phyloP scores from a whole-genome alignment of 2,113 vertebrate genomes.

The Salminus brasiliensis region DNA sequence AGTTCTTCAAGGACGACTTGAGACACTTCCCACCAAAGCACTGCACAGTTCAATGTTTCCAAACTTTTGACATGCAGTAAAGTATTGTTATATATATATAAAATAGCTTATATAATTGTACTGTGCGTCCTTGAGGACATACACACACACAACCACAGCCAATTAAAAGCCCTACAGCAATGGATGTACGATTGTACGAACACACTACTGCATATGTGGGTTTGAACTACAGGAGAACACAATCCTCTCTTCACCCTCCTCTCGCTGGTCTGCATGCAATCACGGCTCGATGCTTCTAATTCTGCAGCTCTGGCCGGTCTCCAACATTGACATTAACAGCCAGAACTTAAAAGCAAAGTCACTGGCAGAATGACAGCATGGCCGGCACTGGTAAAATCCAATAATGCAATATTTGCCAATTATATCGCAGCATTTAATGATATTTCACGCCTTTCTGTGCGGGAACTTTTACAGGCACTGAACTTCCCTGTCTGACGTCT shows the following conservation, averaged over 20 bases:
- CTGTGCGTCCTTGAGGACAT: not conserved
- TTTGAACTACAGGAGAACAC: not conserved
- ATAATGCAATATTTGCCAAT: not conserved
- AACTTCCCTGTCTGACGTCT: too few species aligned
- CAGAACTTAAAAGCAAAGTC: not conserved
- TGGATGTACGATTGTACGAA: too few species aligned
- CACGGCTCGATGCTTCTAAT: not conserved
- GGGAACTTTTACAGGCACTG: too few species aligned
- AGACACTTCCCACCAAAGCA: too few species aligned
- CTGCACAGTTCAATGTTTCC: too few species aligned
- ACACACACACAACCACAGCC: not conserved
- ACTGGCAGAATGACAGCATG: not conserved
- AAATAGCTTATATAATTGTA: too few species aligned
- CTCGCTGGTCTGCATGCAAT: not conserved
- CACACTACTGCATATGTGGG: too few species aligned
- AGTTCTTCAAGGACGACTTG: too few species aligned
- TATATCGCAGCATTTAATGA: too few species aligned
- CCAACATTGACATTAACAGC: slow-evolving; percentile 11
- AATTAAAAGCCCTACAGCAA: too few species aligned
- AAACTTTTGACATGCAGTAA: too few species aligned
- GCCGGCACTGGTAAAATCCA: not conserved
- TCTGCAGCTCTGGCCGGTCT: slow-evolving; percentile 13
- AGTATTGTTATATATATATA: not conserved
- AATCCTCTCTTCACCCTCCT: not conserved
- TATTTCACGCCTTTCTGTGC: too few species aligned